A percentile compares a stretch with the other conserved stretches of the same genome.
These are phyloP conservation scores for Leptothorax acervorum DNA, from an alignment of 2,888 invertebrate genomes.

Conservation along the genomic window DNA sequence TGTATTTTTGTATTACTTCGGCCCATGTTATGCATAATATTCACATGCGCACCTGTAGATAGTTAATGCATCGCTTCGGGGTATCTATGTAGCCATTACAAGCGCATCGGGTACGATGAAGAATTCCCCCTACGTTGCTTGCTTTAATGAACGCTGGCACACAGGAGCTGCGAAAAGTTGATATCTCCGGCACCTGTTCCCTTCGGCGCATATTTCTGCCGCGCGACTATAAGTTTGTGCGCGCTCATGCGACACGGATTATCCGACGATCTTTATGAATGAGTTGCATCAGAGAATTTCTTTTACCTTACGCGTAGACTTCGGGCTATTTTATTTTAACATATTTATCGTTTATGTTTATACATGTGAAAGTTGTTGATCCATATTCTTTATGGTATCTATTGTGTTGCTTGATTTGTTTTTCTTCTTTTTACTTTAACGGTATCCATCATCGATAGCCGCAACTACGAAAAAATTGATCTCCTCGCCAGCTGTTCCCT, in stretches of 20 bases:
- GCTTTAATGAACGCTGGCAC: constrained; percentile 49
- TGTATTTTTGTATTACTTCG: constrained; percentile 16
- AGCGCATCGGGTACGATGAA: constrained; percentile 37
- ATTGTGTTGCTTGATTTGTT: neutral
- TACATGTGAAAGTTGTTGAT: neutral
- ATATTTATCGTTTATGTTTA: neutral
- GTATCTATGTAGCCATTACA: constrained; percentile 39
- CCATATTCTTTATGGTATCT: neutral
- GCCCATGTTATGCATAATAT: constrained; percentile 9
- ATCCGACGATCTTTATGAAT: constrained; percentile 30
- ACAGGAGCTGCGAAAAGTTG: constrained; percentile 56
- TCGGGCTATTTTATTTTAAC: neutral
- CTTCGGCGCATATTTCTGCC: constrained; percentile 45
- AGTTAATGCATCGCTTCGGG: constrained; percentile 45
- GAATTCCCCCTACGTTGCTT: constrained; percentile 23
- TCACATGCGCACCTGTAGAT: constrained; percentile 25
- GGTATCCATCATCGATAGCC: constrained; percentile 24
- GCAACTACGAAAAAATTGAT: constrained; percentile 65
- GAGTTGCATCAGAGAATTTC: constrained; percentile 14
- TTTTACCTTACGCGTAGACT: neutral
- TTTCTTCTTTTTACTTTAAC: neutral
- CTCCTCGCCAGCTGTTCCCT: constrained; percentile 79
- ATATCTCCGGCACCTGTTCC: constrained; percentile 53
- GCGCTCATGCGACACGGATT: constrained; percentile 35
- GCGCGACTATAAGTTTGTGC: constrained; percentile 27